Evolutionary conservation across 2,888 invertebrate genomes (phyloP).

Genomic region (Agrotis ipsilon): DNA sequence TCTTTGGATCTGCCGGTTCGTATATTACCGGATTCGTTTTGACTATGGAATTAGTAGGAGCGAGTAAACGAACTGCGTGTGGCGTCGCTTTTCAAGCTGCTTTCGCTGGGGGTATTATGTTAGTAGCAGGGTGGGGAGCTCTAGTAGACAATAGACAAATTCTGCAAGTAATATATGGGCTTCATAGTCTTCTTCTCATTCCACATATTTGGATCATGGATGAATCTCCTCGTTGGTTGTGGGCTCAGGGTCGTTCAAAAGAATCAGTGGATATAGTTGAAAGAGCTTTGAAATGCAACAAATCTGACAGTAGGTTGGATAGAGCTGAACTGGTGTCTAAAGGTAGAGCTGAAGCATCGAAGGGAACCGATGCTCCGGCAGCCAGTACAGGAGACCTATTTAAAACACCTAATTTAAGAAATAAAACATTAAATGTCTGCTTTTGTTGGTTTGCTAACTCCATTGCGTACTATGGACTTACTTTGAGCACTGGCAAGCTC

Average conservation of each 20-base stretch:
- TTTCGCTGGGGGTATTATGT: conserved; percentile 95
- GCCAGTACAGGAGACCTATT: conserved; percentile 94
- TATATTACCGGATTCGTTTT: conserved; percentile 93
- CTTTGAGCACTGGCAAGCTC: conserved; percentile 95
- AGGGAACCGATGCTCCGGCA: conserved; percentile 80
- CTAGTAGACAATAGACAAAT: conserved; percentile 93
- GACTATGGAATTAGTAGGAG: conserved; percentile 96
- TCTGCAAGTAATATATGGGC: conserved; percentile 95
- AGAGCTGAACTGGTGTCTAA: conserved; percentile 92
- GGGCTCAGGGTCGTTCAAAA: conserved; percentile 94
- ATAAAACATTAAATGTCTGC: conserved; percentile 95
- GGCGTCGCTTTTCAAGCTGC: conserved; percentile 95
- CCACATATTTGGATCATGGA: conserved; percentile 97
- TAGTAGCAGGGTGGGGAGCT: conserved; percentile 96
- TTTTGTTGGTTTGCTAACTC: conserved; percentile 97
- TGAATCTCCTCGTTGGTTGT: conserved; percentile 97
- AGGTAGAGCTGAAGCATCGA: conserved; percentile 87
- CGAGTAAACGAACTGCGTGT: conserved; percentile 95
- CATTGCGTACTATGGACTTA: conserved; percentile 96
- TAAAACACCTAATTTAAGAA: conserved; percentile 94
- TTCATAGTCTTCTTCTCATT: conserved; percentile 94
- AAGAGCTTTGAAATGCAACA: conserved; percentile 94
- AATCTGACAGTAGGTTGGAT: conserved; percentile 92
- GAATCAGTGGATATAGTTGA: conserved; percentile 95
- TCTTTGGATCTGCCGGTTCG: conserved; percentile 96